phyloP scores from a whole-genome alignment of 1,140 invertebrate species.

The Ips typographus region DNA sequence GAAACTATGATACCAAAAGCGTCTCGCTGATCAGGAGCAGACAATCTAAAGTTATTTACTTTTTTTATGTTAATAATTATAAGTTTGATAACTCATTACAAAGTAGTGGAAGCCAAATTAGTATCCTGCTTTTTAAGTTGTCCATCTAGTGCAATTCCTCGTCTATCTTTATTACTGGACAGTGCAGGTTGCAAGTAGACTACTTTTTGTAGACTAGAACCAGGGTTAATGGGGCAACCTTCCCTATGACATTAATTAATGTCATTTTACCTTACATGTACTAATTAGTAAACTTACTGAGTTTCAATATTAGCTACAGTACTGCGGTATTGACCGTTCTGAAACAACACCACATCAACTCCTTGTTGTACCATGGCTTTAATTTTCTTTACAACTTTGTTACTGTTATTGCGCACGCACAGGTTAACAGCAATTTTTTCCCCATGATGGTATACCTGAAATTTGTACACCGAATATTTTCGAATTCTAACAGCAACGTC shows the following conservation, averaged over 20 bases:
- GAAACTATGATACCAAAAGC: constrained; percentile 89
- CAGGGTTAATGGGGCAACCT: constrained; percentile 93
- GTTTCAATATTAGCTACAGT: constrained; percentile 91
- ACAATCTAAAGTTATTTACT: constrained; percentile 57
- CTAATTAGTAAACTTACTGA: constrained; percentile 63
- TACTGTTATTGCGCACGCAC: constrained; percentile 94
- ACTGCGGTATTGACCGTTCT: constrained; percentile 97
- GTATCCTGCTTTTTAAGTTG: constrained; percentile 86
- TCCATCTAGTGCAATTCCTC: constrained; percentile 94
- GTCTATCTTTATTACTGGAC: constrained; percentile 78
- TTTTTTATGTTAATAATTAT: constrained; percentile 6
- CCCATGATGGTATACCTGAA: constrained; percentile 91
- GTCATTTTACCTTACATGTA: too few species aligned
- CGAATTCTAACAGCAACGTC: background rate
- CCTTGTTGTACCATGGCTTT: constrained; percentile 90
- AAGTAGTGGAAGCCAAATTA: constrained; percentile 94
- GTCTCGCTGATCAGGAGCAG: constrained; percentile 79
- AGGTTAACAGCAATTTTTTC: constrained; percentile 94
- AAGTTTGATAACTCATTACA: constrained; percentile 61
- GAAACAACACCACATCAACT: constrained; percentile 97
- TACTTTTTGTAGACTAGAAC: constrained; percentile 89
- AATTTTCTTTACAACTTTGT: constrained; percentile 98
- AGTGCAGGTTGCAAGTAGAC: constrained; percentile 83
- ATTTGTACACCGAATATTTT: constrained; percentile 8
- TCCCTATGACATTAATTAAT: constrained; percentile 60